A percentile compares a stretch with the other conserved stretches of the same genome.
Conservation (phyloP, 2,797 vertebrate species). For the Sebastes oblongus region DNA sequence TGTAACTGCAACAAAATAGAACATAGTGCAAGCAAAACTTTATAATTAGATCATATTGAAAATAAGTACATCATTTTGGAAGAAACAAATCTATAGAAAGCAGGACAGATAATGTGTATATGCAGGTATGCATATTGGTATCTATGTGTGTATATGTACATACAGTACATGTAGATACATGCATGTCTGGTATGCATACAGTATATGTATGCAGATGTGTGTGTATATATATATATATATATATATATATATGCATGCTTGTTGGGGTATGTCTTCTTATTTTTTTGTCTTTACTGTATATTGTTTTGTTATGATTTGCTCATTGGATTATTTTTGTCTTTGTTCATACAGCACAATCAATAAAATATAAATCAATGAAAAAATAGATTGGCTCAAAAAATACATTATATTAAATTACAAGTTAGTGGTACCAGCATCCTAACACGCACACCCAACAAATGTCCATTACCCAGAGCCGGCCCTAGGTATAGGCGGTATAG, state of each 20-base stretch:
- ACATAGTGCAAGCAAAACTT: background rate
- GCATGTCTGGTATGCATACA: background rate
- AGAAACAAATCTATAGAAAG: background rate
- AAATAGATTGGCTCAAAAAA: background rate
- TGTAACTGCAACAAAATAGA: background rate
- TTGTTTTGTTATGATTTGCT: background rate
- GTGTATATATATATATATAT: too few relatives aligned
- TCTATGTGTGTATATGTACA: background rate
- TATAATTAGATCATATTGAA: background rate
- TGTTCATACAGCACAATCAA: background rate
- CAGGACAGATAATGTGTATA: background rate
- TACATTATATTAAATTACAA: background rate
- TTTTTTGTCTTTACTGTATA: background rate
- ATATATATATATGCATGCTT: too few relatives aligned
- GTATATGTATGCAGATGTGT: background rate
- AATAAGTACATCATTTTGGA: background rate
- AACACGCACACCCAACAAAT: background rate
- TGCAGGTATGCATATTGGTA: background rate
- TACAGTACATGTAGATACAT: background rate
- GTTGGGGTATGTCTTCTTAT: background rate
- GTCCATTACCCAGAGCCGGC: background rate
- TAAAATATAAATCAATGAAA: background rate
- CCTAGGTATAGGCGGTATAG: too few relatives aligned
- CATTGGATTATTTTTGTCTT: background rate
- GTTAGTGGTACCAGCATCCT: background rate